Base-by-base conservation (phyloP, 2,888 invertebrate species). In the Mycalesis mineus region DNA sequence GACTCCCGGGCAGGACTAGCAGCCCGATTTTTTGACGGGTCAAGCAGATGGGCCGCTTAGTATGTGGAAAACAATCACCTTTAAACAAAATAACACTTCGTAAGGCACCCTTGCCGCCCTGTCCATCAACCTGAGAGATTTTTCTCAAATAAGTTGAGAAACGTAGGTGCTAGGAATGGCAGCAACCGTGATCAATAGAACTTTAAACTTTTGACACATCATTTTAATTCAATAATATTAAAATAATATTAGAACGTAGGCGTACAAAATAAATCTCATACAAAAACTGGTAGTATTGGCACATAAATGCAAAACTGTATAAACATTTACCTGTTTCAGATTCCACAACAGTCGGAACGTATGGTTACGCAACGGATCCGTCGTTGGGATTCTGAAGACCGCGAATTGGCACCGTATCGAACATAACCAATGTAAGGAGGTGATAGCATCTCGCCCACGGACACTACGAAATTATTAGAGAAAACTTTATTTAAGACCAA, bases 391-490 rank as follows among this genome's bases (percentile, higher is more conserved):
- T 71, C 73, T 66, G 62, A 67, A 71, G 71, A 66, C 68, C 55
- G 57, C 55, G 61, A 55, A 65, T 63, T 52, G 50, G 45, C 70
- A 70, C 70, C 68, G 71, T 72, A 74, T 74, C 70, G 75, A 62
- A 66, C 66, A 68, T 69, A 66, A 69, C 68, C 65, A 68, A 67
- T 67, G 62, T 65, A 58, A 54, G 55, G 52, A 31, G 53, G 54
- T 67, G 82, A 83, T 83, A 78, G 60, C 70, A 82, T 83, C 83
- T 77, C 73, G 68, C 69, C 74, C 79, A 81, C 77, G 78, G 72
- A 77, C 76, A 40, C 66, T 66, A 74, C 68, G 72, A 77, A 76
- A 79, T 75, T 72, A 71, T 68, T 57, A 63, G 58, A 64, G 61
- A 68, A 63, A 48, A 44, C 45, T 31, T 29, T 9, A 13, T 60